Evolutionary conservation across 2,113 vertebrate genomes (phyloP), one percentile per base, ranked within the genome.

Genomic region (Tetrax tetrax): DNA sequence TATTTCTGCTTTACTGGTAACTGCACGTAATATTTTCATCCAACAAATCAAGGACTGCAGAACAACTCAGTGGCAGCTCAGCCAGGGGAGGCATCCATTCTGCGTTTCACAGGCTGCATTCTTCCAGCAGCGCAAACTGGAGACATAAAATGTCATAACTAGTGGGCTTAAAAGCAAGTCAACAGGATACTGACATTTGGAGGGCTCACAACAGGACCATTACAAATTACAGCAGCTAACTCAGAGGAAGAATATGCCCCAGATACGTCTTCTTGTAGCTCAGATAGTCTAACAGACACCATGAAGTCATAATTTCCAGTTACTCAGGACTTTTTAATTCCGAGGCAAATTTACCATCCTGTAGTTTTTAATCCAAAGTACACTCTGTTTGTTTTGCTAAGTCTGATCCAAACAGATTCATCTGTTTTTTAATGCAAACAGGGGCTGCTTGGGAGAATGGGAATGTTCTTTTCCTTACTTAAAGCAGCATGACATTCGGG

Each of bases 281-380:
- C 84, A 68, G 65, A 79, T 8, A 59, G 48, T 63, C 56, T 61
- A 56, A 72, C 0, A 90, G 84, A 87, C 82, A 93, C 45, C 50
- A 83, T 61, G 66, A 92, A 92, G 85, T 95, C 63, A 50, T n/a
- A 28, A 94, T 92, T 94, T 94, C 90, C 90, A 93, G 83, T 51
- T 53, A 69, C n/a, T 70, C 24, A 4, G 13, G 38, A 77, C 17
- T 71, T 83, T 24, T 77, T 69, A 72, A 88, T 72, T 76, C 75
- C 0, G 0, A 92, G 41, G 61, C 12, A 24, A 72, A 53, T 88
- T 65, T 83, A 70, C 75, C 57, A 76, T 57, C 63, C 45, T 27
- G n/a, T 65, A 69, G 19, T 76, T 93, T 90, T 88, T 45, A 72
- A 95, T 86, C 85, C 88, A 74, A 88, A 92, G 83, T 50, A 83